Evolutionary conservation across 2,888 invertebrate genomes (phyloP).

Genomic region (Platerodrilus igneus): DNA sequence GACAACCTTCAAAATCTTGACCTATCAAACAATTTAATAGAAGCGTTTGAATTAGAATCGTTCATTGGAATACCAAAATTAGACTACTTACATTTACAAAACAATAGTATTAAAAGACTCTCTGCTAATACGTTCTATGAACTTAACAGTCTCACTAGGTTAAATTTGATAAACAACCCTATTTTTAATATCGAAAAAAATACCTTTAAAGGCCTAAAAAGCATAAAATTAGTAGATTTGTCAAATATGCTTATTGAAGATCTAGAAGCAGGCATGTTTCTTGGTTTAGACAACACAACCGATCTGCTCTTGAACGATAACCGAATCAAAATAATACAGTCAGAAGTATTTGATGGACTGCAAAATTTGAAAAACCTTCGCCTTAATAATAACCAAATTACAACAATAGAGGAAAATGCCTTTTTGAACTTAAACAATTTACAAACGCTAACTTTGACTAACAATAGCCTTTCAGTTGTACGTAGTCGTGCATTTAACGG

Average conservation of each 20-base stretch:
- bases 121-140: neutral
- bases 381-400: conserved; percentile 34
- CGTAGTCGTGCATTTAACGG: conserved; percentile 3
- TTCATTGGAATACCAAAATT: neutral
- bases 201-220: neutral
- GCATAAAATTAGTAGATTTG: conserved; percentile 30
- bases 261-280: neutral
- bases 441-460: conserved; percentile 25
- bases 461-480: conserved; percentile 6
- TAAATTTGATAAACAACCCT: neutral
- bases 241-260: conserved; percentile 21
- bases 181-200: neutral
- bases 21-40: conserved; percentile 20
- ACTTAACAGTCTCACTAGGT: neutral
- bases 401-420: neutral
- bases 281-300: conserved; percentile 5
- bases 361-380: conserved; percentile 36
- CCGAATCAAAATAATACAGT: conserved; percentile 9
- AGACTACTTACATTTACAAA: neutral
- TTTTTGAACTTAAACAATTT: conserved; percentile 18
- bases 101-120: neutral
- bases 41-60: neutral
- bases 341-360: conserved; percentile 33
- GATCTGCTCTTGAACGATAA: conserved; percentile 25
- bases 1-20: conserved; percentile 17